Evolutionary conservation across 2,797 vertebrate genomes (phyloP), one percentile per base, ranked within the genome.

Genomic region (Phaenicophaeus curvirostris): DNA sequence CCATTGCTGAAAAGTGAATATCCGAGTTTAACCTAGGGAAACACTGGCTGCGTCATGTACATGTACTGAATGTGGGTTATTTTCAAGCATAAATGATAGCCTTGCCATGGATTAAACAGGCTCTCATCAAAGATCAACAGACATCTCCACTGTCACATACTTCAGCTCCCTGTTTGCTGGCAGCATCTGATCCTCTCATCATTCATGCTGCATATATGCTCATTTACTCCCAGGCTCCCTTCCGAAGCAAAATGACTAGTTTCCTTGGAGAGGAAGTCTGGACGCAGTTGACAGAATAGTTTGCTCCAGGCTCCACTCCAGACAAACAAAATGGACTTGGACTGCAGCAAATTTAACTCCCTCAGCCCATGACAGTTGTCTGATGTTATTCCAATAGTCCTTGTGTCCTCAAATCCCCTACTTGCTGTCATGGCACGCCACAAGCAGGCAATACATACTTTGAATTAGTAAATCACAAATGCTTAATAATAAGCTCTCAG

Each of bases 221-320:
- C 15, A 1, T 59, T 84, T 69, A 74, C 83, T 93, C 85, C 71
- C 69, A 88, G 83, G 59, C 80, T 95, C 68, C 65, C 67, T 85
- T 82, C 74, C 90, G 88, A 90, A 89, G 80, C 16, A 6, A 95
- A 94, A 93, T 86, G 7, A 79, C 90, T 78, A 69, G 91, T 90
- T 93, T 79, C 84, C 80, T 94, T 95, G 94, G 95, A 94, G 67
- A 95, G 86, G 84, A 95, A 94, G 48, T 82, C 90, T 94, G 88
- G 67, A 93, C 2, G 1, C n/a, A 57, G 90, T 79, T 96, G 83
- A 95, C 87, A 95, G 87, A 91, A 94, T 87, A 76, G 73, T 74
- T 85, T 87, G 59, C 92, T 93, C 80, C 93, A 94, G 94, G 93
- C 93, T 95, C 53, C 3, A 9, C 77, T 95, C 93, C 95, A 96